phyloP scores from a whole-genome alignment of 2,797 vertebrate species.

The Hapalemur alaotrensis region DNA sequence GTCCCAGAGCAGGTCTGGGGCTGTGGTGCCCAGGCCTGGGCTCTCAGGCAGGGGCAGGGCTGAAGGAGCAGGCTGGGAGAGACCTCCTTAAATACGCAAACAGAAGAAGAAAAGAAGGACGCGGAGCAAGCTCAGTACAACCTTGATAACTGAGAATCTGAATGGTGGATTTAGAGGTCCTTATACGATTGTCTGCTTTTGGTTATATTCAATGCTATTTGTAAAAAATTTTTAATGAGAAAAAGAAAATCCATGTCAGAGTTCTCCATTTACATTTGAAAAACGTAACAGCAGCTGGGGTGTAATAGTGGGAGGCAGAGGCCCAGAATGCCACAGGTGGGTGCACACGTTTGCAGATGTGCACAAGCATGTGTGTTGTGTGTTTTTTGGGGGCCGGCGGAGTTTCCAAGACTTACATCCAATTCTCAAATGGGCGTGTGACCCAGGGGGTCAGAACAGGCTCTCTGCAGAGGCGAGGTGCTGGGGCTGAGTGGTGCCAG shows the following conservation, averaged over 20 bases:
- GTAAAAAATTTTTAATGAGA: background rate
- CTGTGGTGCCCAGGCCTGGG: background rate
- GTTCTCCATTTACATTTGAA: background rate
- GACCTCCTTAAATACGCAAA: no score
- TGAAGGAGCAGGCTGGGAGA: background rate
- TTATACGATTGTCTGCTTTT: background rate
- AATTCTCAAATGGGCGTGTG: background rate
- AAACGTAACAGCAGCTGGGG: background rate
- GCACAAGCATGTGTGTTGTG: background rate
- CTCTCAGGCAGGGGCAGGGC: background rate
- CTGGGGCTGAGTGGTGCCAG: background rate
- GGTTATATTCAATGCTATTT: background rate
- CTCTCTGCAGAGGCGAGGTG: background rate
- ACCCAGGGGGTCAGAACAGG: background rate
- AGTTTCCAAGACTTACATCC: background rate
- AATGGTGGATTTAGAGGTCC: background rate
- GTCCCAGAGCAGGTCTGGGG: background rate
- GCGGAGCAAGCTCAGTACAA: background rate
- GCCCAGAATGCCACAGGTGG: background rate
- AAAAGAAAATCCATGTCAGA: background rate
- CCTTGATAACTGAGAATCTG: background rate
- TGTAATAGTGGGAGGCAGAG: background rate
- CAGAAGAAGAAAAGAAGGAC: no score
- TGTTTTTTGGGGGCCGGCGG: background rate
- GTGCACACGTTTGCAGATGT: background rate